Evolutionary conservation across 2,888 invertebrate genomes (phyloP).

Genomic region (Elmis aenea): DNA sequence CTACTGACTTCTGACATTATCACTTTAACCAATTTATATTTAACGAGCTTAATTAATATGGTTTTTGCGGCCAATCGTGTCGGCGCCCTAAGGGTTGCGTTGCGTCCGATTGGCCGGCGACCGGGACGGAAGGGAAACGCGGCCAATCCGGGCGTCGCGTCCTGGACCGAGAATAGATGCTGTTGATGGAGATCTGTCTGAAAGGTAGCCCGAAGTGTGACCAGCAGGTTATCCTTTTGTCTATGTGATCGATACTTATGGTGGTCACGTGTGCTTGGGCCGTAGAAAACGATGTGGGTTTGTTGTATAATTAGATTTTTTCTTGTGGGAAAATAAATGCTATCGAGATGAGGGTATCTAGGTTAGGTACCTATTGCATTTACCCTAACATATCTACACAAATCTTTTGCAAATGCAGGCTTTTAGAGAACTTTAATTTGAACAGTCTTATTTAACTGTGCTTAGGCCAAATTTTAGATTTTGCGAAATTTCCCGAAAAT

Average conservation of each 20-base stretch:
- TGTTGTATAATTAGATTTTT: constrained; percentile 30
- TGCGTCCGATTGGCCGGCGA: constrained; percentile 12
- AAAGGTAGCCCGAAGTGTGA: constrained; percentile 14
- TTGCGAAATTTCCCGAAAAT: no score
- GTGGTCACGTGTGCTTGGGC: constrained; percentile 22
- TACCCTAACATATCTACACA: no score
- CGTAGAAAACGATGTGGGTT: constrained; percentile 30
- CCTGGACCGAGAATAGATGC: no score
- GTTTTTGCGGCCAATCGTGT: constrained; percentile 11
- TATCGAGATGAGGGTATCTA: constrained; percentile 2
- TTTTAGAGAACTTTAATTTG: no score
- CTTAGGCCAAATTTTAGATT: no score
- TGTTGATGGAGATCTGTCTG: constrained; percentile 11
- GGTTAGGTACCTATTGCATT: no score
- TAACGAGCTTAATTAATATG: constrained; percentile 45
- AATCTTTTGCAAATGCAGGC: no score
- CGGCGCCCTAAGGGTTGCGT: constrained; percentile 11
- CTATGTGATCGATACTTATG: constrained; percentile 19
- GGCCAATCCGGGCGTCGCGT: constrained; percentile 13
- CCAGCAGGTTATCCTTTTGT: constrained; percentile 14
- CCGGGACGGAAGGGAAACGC: constrained; percentile 12
- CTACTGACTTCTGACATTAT: constrained; percentile 47
- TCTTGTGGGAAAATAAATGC: constrained; percentile 39
- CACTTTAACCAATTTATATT: constrained; percentile 50
- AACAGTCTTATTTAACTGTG: no score